phyloP scores from a whole-genome alignment of 2,113 vertebrate species.

The Oryzias curvinotus region DNA sequence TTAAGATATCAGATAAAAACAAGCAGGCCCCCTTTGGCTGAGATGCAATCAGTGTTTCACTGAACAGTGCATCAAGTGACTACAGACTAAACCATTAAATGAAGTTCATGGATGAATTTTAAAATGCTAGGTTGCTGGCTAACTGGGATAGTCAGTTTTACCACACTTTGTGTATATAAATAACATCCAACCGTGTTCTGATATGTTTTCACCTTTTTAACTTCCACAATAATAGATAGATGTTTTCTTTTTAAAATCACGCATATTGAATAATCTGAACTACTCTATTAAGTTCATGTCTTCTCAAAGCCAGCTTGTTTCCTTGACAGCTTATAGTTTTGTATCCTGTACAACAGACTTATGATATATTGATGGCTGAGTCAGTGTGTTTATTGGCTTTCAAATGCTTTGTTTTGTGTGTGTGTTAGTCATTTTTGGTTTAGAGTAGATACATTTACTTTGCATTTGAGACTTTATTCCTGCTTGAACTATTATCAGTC shows the following conservation, averaged over 20 bases:
- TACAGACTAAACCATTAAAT: conserved; percentile 10
- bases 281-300: conserved; percentile 26
- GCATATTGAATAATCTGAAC: conserved; percentile 7
- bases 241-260: too few relatives aligned
- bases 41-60: neutral
- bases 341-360: conserved; percentile 23
- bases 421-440: conserved; percentile 1
- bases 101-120: conserved; percentile 1
- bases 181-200: too few relatives aligned
- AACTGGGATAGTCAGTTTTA: too few relatives aligned
- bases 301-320: conserved; percentile 39
- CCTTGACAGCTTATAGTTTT: conserved; percentile 17
- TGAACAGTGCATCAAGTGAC: neutral
- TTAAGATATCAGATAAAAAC: conserved; percentile 23
- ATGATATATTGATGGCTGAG: conserved; percentile 55
- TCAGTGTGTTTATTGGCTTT: conserved; percentile 46
- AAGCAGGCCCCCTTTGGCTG: conserved; percentile 8
- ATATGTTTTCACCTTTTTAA: too few relatives aligned
- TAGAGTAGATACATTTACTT: conserved; percentile 19
- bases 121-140: neutral
- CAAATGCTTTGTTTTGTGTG: conserved; percentile 34
- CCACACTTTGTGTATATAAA: too few relatives aligned
- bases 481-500: conserved; percentile 26
- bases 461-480: conserved; percentile 16
- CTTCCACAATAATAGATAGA: too few relatives aligned